phyloP scores from a whole-genome alignment of 2,113 vertebrate genomes.

The Merops nubicus region DNA sequence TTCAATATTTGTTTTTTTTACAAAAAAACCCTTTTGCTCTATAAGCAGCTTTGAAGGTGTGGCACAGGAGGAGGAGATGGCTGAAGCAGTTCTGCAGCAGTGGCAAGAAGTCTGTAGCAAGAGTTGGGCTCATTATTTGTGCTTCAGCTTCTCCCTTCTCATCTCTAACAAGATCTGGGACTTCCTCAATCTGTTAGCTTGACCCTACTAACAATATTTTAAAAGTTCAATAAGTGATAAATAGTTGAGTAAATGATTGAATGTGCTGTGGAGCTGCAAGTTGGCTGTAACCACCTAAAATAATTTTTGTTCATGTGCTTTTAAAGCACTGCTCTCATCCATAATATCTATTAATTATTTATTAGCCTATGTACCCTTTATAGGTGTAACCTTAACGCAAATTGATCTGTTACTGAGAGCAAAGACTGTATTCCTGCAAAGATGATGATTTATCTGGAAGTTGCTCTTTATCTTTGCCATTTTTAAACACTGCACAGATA shows the following conservation, averaged over 20 bases:
- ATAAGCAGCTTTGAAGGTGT: background rate
- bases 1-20: background rate
- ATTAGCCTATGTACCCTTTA: background rate
- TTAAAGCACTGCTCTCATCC: background rate
- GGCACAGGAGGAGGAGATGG: background rate
- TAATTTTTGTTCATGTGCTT: background rate
- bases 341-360: background rate
- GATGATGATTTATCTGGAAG: background rate
- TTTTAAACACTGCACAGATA: background rate
- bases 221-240: background rate
- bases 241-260: background rate
- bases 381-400: background rate
- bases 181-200: background rate
- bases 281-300: background rate
- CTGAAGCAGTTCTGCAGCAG: background rate
- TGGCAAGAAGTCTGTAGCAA: background rate
- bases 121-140: background rate
- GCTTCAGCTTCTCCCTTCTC: background rate
- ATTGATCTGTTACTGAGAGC: background rate
- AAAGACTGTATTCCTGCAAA: background rate
- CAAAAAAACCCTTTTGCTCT: background rate
- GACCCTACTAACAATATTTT: background rate
- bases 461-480: background rate
- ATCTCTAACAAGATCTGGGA: background rate
- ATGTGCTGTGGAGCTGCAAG: background rate